phyloP scores from a whole-genome alignment of 2,113 vertebrate species.

The Anhinga anhinga region DNA sequence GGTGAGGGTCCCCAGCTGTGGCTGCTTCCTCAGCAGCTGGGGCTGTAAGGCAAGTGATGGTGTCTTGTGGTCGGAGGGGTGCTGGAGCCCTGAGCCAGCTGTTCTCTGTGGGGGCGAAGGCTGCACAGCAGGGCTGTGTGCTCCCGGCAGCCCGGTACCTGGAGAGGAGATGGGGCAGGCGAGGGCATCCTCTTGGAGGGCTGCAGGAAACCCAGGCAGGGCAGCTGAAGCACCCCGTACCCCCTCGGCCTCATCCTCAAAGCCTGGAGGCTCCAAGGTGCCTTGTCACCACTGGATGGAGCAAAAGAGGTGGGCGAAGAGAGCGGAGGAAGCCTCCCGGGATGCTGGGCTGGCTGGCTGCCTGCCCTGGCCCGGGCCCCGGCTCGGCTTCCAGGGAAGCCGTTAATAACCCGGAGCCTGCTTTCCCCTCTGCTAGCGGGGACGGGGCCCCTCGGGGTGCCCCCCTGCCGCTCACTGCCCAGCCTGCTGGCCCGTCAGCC shows the following conservation, averaged over 20 bases:
- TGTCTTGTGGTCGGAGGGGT: not conserved
- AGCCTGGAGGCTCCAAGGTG: not conserved
- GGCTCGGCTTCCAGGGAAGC: slow-evolving; percentile 14
- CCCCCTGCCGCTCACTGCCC: not conserved
- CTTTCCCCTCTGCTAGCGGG: not conserved
- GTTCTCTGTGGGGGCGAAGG: rapidly evolving
- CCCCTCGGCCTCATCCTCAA: not conserved
- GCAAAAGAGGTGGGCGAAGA: slow-evolving; percentile 49
- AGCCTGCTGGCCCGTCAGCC: not conserved
- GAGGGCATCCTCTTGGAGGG: not conserved
- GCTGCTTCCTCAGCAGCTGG: not conserved
- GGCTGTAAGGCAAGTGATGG: not conserved
- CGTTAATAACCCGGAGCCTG: slow-evolving; percentile 1
- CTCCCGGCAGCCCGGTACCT: rapidly evolving
- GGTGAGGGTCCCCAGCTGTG: rapidly evolving
- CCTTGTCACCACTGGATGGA: slow-evolving; percentile 56
- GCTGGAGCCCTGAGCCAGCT: not conserved
- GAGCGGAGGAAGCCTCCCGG: not conserved
- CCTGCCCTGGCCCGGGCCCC: not conserved
- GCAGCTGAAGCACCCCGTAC: not conserved
- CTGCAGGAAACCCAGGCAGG: not conserved
- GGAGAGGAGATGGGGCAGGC: not conserved
- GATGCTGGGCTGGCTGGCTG: not conserved
- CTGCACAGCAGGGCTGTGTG: rapidly evolving
- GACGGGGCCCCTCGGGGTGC: not conserved